Base-by-base conservation (phyloP, 2,113 vertebrate species). In the Oncorhynchus keta region DNA sequence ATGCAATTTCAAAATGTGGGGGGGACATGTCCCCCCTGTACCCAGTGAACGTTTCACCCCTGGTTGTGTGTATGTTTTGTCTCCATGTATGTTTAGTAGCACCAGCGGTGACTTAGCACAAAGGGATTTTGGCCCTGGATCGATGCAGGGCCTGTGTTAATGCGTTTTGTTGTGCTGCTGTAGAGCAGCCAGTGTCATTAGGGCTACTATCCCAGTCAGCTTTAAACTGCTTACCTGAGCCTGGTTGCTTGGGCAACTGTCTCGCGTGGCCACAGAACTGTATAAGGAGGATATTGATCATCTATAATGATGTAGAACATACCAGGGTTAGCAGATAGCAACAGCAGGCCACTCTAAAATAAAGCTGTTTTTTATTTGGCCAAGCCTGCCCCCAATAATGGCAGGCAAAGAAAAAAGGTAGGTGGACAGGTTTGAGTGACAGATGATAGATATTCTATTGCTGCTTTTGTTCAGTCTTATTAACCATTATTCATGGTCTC, bases 281-380 rank as follows among this genome's bases (percentile, higher is more conserved):
- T 92, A 89, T 88, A 94, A 96, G 93, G 91, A 92, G 92, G 91
- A 91, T 95, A 96, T 97, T 95, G 95, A 96, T 97, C 90, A 97
- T 94, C 94, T 93, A 92, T 96, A 95, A 94, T 94, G 92, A 93
- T 92, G 94, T 92, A n/a, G 22, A 91, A 89, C 93, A 92, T 89
- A 90, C 90, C 85, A 83, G 89, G 86, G 92, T 93, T 95, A 94
- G 95, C 93, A 94, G 89, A 92, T 83, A 92, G 86, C 88, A 92
- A 85, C 91, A 94, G 93, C 78, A 95, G 90, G 88, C 86, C 48
- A 22, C 68, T 70, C 81, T 88, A 89, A 90, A 92, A 90, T 90
- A 85, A 81, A 81, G 81, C 85, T 83, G 84, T 80, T 92, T 93
- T 93, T 93, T 89, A 92, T 92, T 88, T 89, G 80, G 66, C 35